These are phyloP conservation scores for Drosophila carrolli DNA, from an alignment of 1,140 invertebrate genomes.

Conservation along the genomic window DNA sequence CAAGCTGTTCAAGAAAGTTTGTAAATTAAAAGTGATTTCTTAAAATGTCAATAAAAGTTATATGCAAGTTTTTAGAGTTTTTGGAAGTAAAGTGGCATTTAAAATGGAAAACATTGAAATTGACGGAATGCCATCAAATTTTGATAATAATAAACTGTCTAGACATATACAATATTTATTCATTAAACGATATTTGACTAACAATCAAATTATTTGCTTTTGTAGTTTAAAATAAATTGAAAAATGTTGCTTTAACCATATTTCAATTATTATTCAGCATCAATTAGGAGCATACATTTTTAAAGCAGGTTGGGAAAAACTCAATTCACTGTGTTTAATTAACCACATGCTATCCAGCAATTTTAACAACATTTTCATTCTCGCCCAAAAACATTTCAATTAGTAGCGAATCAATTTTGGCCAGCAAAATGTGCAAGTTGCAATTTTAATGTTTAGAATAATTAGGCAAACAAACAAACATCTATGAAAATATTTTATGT, in stretches of 20 bases:
- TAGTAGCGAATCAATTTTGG: constrained; percentile 10
- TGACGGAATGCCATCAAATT: neutral
- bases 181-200: too few relatives aligned
- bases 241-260: neutral
- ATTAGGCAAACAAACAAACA: constrained; percentile 17
- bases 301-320: neutral
- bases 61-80: constrained; percentile 13
- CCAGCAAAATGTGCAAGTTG: neutral
- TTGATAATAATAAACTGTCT: too few relatives aligned
- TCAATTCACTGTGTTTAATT: constrained; percentile 7
- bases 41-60: constrained; percentile 11
- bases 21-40: neutral
- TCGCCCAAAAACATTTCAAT: constrained; percentile 23
- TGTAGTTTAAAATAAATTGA: too few relatives aligned
- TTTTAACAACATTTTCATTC: neutral
- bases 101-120: neutral
- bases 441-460: constrained; percentile 19
- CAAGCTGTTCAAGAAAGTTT: constrained; percentile 32
- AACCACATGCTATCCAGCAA: neutral
- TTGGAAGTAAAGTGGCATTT: constrained; percentile 5
- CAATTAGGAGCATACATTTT: neutral
- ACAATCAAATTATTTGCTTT: too few relatives aligned
- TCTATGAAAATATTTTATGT: constrained; percentile 12
- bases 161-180: too few relatives aligned
- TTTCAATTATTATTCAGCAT: too few relatives aligned